phyloP scores from a whole-genome alignment of 2,113 vertebrate genomes.

The Eublepharis macularius region DNA sequence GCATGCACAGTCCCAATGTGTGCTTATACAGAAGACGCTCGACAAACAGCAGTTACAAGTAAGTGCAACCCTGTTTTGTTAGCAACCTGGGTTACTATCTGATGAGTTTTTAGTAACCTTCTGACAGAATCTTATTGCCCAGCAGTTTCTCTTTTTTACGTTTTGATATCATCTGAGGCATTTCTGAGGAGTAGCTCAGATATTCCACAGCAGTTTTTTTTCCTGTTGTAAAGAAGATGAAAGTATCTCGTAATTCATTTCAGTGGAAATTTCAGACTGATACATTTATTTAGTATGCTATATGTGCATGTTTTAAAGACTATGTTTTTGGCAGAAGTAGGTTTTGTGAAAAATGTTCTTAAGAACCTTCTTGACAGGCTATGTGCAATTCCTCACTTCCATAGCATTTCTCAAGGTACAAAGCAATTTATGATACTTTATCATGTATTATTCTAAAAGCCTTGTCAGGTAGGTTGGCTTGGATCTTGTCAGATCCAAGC shows the following conservation, averaged over 20 bases:
- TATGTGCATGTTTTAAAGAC: neutral
- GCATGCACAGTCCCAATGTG: too few species aligned
- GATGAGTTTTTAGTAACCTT: neutral
- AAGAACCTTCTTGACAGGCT: neutral
- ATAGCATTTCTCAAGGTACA: neutral
- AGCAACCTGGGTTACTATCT: neutral
- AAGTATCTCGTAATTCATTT: neutral
- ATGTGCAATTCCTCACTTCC: neutral
- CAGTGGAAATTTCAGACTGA: neutral
- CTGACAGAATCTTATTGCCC: neutral
- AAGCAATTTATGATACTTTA: neutral
- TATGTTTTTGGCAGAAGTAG: neutral
- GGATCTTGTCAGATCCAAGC: neutral
- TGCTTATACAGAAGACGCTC: too few species aligned
- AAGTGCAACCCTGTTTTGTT: too few species aligned
- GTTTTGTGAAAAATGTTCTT: neutral
- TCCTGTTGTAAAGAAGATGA: neutral
- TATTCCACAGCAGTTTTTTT: neutral
- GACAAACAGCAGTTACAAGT: too few species aligned
- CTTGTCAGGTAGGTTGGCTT: neutral
- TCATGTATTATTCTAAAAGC: neutral
- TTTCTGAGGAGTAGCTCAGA: neutral
- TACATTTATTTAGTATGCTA: neutral
- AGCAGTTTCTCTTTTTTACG: neutral
- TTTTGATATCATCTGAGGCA: neutral